phyloP scores from a whole-genome alignment of 2,888 invertebrate genomes.

The Onthophagus sagittarius region DNA sequence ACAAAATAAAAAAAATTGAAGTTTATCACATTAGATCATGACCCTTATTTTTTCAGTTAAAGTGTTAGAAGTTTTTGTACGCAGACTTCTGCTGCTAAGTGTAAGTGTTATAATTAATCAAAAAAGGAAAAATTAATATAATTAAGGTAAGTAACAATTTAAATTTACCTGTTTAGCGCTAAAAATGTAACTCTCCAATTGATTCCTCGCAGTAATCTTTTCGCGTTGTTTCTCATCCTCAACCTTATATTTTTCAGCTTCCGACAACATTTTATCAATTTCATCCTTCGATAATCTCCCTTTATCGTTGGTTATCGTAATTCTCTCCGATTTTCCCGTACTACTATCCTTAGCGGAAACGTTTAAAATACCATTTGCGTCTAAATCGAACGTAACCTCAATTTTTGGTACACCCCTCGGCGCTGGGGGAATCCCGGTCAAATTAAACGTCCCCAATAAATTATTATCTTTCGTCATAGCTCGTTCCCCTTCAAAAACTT shows the following conservation, averaged over 20 bases:
- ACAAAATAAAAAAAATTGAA: no score
- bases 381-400: conserved; percentile 79
- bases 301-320: conserved; percentile 84
- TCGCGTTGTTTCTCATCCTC: conserved; percentile 72
- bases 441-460: conserved; percentile 74
- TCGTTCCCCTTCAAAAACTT: conserved; percentile 82
- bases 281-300: conserved; percentile 81
- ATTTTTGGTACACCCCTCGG: conserved; percentile 77
- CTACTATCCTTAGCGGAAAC: conserved; percentile 75
- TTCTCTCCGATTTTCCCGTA: conserved; percentile 70
- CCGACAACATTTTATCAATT: conserved; percentile 78
- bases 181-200: conserved; percentile 73
- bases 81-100: no score
- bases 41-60: no score
- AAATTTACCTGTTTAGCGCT: conserved; percentile 58
- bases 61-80: no score
- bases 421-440: conserved; percentile 80
- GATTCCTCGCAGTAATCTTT: conserved; percentile 68
- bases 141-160: neutral
- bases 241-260: conserved; percentile 73
- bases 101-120: no score
- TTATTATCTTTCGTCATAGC: conserved; percentile 92
- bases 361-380: conserved; percentile 85
- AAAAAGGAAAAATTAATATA: no score
- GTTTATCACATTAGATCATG: no score